phyloP scores from a whole-genome alignment of 2,888 invertebrate genomes.

The Andrena trimmerana region DNA sequence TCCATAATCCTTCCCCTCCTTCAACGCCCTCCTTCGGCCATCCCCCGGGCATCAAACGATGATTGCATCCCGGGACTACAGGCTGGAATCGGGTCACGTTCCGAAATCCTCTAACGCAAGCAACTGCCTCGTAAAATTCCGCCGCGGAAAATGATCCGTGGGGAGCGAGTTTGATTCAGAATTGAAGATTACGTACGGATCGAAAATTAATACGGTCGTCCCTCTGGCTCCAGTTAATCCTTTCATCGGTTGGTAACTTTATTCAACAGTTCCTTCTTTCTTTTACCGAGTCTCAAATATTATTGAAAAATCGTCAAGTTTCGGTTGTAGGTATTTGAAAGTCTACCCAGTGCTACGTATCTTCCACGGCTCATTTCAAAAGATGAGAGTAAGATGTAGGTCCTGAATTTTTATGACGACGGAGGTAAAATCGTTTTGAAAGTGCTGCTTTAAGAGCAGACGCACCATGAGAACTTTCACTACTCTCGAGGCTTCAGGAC shows the following conservation, averaged over 20 bases:
- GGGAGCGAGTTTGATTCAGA: slow-evolving; percentile 33
- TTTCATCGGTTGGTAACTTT: neutral
- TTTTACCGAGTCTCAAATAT: neutral
- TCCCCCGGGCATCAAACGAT: slow-evolving; percentile 75
- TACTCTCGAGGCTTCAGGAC: slow-evolving; percentile 10
- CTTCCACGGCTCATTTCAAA: too few species aligned
- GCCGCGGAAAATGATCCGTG: slow-evolving; percentile 44
- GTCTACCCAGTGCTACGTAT: too few species aligned
- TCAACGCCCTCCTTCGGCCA: slow-evolving; percentile 49
- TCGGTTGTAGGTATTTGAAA: too few species aligned
- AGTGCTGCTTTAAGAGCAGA: slow-evolving; percentile 11
- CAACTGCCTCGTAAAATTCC: slow-evolving; percentile 55
- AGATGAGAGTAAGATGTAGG: neutral
- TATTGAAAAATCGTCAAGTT: too few species aligned
- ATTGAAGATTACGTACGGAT: slow-evolving; percentile 23
- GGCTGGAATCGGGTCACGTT: slow-evolving; percentile 73
- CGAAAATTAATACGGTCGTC: slow-evolving; percentile 34
- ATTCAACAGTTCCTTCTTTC: neutral
- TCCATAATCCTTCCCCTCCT: slow-evolving; percentile 58
- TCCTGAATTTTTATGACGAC: neutral
- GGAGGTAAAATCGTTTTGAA: slow-evolving; percentile 19
- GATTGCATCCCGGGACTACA: slow-evolving; percentile 74
- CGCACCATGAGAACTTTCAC: slow-evolving; percentile 23
- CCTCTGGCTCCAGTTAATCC: neutral
- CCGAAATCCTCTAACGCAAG: slow-evolving; percentile 72